These are phyloP conservation scores for Creontiades dilutus DNA, from an alignment of 2,888 invertebrate genomes.

Conservation along the genomic window DNA sequence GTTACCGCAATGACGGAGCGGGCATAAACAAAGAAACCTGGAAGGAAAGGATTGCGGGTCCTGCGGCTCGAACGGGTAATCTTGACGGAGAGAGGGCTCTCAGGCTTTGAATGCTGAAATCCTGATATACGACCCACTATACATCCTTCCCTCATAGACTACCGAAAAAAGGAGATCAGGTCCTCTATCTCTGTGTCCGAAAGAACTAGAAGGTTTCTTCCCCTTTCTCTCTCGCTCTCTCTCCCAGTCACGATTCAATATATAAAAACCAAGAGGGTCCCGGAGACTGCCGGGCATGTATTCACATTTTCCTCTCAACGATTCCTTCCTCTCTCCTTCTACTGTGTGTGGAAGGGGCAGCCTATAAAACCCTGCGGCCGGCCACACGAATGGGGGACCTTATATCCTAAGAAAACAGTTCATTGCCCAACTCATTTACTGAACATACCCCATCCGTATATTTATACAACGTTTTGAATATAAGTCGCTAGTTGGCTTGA, in stretches of 20 bases:
- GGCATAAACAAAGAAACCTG: constrained; percentile 49
- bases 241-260: constrained; percentile 52
- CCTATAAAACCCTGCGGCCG: not conserved
- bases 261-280: constrained; percentile 43
- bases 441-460: not conserved
- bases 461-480: not conserved
- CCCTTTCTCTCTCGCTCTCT: too few species aligned
- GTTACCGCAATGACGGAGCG: constrained; percentile 29
- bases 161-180: constrained; percentile 52
- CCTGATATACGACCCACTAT: constrained; percentile 68
- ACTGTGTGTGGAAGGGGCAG: not conserved
- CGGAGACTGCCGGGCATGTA: constrained; percentile 42
- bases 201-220: constrained; percentile 40
- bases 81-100: constrained; percentile 41
- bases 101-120: constrained; percentile 66
- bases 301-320: constrained; percentile 55
- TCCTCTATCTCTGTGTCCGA: constrained; percentile 59
- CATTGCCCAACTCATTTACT: not conserved
- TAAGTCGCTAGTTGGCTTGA: too few species aligned
- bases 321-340: not conserved
- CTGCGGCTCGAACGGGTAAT: constrained; percentile 52
- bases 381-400: not conserved
- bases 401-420: constrained; percentile 1
- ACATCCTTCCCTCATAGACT: constrained; percentile 65
- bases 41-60: constrained; percentile 46